Evolutionary conservation across 1,140 invertebrate genomes (phyloP), one percentile per base, ranked within the genome.

Genomic region (Diabrotica virgifera): DNA sequence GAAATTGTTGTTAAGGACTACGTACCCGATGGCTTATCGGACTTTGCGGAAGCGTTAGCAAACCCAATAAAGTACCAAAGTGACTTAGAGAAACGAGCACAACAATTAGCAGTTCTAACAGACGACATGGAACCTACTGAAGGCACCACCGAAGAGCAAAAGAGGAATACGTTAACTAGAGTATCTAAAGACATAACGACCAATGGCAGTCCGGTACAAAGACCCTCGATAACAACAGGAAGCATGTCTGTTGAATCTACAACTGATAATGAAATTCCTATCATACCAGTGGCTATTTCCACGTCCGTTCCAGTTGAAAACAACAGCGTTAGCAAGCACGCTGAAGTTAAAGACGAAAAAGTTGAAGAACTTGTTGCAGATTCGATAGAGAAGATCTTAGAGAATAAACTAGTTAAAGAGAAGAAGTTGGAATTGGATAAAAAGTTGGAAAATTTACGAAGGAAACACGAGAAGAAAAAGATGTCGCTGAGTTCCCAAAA

Each of bases 21-120:
- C 79, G 96, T 99, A 36, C 97, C 97, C 0, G 95, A 99, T 79
- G 94, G 88, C 67, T 84, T 93, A 56, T 93, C 91, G 65, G 95
- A 96, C 75, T 89, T 99, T 77, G 97, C 97, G 5, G 96, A 98
- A 79, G 96, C 96, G 5, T 80, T 99, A 63, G 95, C 95, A 8
- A 98, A 98, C 83, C 97, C 97, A 0, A 96, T 97, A 66, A 97
- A 97, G 76, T 98, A 96, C 81, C 93, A 98, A 78, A 96, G 92
- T 73, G 92, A 95, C 80, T 79, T 92, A 64, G 95, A 98, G 74
- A 98, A 97, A 78, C 86, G 95, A 24, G 88, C 90, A 14, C 90
- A 96, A 74, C 95, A 97, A 77, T 82, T 99, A 66, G 88, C 91
- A 0, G 91, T 95, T 61, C 84, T 98, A 64, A 95, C 92, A 0